Base-by-base conservation (phyloP, 2,888 invertebrate species). In the Yponomeuta malinellus region DNA sequence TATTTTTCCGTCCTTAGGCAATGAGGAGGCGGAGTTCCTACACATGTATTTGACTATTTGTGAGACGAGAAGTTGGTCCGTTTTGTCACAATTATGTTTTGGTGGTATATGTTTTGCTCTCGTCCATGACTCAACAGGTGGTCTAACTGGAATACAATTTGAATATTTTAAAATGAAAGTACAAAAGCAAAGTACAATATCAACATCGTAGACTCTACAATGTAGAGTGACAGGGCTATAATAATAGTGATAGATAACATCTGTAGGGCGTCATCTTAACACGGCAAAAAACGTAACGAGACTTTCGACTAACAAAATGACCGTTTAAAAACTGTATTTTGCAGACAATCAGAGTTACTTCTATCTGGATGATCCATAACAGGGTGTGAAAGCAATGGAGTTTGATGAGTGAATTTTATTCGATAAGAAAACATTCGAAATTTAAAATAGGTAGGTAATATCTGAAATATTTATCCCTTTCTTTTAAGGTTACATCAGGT, bases 261-360 rank as follows among this genome's bases (percentile, higher is more conserved):
- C 52, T 59, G 15, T 59, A 59, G 52, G 52, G 52, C 52, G 52
- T 59, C 52, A 59, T 59, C 52, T 59, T 59, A 59, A 12, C 52
- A 59, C 15, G 15, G 52, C 15, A 59, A 15, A 12, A 59, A 59
- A 59, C 52, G 52, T 10, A 59, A 59, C 52, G 52, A 59, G 52
- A 59, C 52, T 59, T 43, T 43, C 73, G 73, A 71, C 69, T 73
- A 73, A 69, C 75, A 70, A 65, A 29, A 65, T 33, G 10, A 65
- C 65, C 65, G 65, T 65, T 65, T 31, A 2, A 31, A 31, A 65
- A 65, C 65, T 65, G 65, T 64, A 64, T 33, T 15, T 33, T 33
- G 65, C 12, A 4, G 52, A 59, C 1, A 15, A 59, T 15, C 52
- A 59, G 15, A 15, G 52, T 52, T 59, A 12, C 52, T 59, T 15